phyloP scores from a whole-genome alignment of 2,888 invertebrate species.

The Stegophylla sp. region DNA sequence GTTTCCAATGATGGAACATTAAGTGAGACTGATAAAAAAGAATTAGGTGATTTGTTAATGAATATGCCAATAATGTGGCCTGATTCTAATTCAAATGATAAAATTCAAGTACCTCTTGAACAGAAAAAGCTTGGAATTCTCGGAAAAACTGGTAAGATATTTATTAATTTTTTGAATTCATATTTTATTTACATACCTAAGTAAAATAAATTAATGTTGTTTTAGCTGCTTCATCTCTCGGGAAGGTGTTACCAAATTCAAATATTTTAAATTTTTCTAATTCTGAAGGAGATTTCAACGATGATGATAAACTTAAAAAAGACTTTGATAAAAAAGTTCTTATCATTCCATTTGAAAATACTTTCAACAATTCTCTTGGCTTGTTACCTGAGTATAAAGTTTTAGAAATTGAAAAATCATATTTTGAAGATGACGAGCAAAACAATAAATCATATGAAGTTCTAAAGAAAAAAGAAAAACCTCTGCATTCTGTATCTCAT shows the following conservation, averaged over 20 bases:
- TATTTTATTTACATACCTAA: background rate
- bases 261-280: conserved; percentile 54
- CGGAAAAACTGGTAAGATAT: conserved; percentile 41
- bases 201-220: conserved; percentile 8
- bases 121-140: conserved; percentile 42
- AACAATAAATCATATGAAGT: conserved; percentile 58
- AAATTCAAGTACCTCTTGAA: conserved; percentile 47
- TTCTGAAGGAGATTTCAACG: conserved; percentile 23
- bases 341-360: conserved; percentile 52
- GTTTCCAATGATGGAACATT: conserved; percentile 46
- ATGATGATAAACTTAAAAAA: conserved; percentile 47
- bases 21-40: conserved; percentile 53
- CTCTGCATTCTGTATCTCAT: conserved; percentile 76
- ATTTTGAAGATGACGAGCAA: conserved; percentile 40
- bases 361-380: conserved; percentile 32
- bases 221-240: conserved; percentile 48
- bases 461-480: conserved; percentile 68
- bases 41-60: conserved; percentile 42
- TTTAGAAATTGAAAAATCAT: conserved; percentile 50
- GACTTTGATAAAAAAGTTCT: conserved; percentile 35
- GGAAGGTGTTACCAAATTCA: conserved; percentile 53
- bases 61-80: conserved; percentile 56
- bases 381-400: conserved; percentile 51
- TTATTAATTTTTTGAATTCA: background rate
- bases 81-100: conserved; percentile 54